phyloP scores from a whole-genome alignment of 2,113 vertebrate species.

The Polypterus senegalus region DNA sequence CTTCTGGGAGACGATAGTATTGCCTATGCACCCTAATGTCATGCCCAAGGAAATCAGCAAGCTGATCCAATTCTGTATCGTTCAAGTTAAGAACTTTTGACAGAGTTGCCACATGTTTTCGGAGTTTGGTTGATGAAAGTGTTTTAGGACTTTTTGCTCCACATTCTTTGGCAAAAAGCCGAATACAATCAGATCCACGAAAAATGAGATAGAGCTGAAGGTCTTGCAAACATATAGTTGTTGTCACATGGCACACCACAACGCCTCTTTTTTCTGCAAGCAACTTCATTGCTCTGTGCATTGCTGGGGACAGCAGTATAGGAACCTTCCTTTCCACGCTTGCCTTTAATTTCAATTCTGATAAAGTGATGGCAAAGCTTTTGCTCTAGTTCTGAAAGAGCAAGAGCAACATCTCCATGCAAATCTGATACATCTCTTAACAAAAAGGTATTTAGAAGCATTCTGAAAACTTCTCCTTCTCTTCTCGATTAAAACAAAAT shows the following conservation, averaged over 20 bases:
- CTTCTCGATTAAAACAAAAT: no score
- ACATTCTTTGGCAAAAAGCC: constrained; percentile 15
- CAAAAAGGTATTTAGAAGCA: no score
- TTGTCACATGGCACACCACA: constrained; percentile 20
- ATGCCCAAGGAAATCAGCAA: constrained; percentile 20
- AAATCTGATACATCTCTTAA: no score
- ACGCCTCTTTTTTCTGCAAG: constrained; percentile 18
- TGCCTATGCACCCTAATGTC: constrained; percentile 18
- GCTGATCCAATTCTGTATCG: constrained; percentile 18
- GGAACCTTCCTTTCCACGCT: constrained; percentile 20
- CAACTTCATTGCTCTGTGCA: constrained; percentile 21
- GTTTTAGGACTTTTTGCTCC: constrained; percentile 10
- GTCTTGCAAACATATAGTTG: constrained; percentile 18
- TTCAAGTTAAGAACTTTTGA: constrained; percentile 15
- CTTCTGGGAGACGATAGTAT: no score
- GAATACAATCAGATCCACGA: constrained; percentile 21
- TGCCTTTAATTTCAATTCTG: constrained; percentile 22
- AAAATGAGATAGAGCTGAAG: constrained; percentile 18
- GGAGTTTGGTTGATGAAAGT: constrained; percentile 11
- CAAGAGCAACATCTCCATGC: no score
- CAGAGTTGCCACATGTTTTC: constrained; percentile 20
- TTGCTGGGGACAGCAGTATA: constrained; percentile 23
- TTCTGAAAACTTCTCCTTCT: no score
- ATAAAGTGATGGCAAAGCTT: no score
- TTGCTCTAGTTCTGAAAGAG: no score